phyloP scores from a whole-genome alignment of 1,140 invertebrate species.

The Holcopasites calliopsidis region DNA sequence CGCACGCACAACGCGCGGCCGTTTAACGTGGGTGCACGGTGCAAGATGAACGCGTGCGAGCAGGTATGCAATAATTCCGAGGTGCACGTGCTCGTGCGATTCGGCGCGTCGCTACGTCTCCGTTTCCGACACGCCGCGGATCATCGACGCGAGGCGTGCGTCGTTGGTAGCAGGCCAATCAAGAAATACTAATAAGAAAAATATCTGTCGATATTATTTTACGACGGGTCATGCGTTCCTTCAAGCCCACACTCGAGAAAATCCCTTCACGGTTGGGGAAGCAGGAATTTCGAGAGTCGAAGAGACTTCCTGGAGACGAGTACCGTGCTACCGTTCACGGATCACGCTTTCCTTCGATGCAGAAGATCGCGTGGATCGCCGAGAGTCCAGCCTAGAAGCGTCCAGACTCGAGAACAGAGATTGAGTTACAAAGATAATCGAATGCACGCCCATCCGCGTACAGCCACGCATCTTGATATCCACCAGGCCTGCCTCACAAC shows the following conservation, averaged over 20 bases:
- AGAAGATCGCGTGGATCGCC: slow-evolving; percentile 42
- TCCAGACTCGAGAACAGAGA: slow-evolving; percentile 58
- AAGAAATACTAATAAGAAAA: too few relatives aligned
- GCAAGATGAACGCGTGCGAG: slow-evolving; percentile 49
- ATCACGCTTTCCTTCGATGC: slow-evolving; percentile 44
- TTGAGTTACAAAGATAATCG: slow-evolving; percentile 75
- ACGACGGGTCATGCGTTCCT: too few relatives aligned
- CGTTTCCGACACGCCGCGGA: slow-evolving; percentile 24
- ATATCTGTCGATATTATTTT: too few relatives aligned
- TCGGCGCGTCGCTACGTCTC: slow-evolving; percentile 30
- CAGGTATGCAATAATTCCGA: slow-evolving; percentile 53
- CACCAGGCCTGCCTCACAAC: slow-evolving; percentile 58
- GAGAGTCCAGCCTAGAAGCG: slow-evolving; percentile 42
- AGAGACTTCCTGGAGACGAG: slow-evolving; percentile 15
- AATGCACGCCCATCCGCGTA: slow-evolving; percentile 70
- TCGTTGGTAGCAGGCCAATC: not conserved
- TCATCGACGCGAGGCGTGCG: not conserved
- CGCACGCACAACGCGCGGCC: not conserved
- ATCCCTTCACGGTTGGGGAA: not conserved
- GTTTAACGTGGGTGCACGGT: slow-evolving; percentile 30
- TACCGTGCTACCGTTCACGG: slow-evolving; percentile 13
- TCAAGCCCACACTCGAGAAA: not conserved
- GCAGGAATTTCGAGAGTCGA: not conserved
- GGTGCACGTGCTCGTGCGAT: slow-evolving; percentile 44
- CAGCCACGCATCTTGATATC: slow-evolving; percentile 67